phyloP scores from a whole-genome alignment of 2,888 invertebrate genomes.

The Limnephilus auricula region DNA sequence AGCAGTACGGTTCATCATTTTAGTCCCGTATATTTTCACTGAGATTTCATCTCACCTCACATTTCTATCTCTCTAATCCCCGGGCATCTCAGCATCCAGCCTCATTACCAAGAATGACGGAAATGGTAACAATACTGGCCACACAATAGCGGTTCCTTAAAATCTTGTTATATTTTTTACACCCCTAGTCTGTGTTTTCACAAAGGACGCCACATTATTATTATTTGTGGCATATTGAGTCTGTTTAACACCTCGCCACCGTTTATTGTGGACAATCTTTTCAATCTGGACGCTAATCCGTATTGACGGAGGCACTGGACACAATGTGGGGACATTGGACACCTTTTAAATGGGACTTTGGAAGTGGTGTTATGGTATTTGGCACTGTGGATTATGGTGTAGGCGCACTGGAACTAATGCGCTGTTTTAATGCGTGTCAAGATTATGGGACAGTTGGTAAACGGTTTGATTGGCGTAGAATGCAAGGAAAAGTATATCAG shows the following conservation, averaged over 20 bases:
- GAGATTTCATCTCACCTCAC: not conserved
- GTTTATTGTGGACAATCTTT: conserved; percentile 20
- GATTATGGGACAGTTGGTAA: not conserved
- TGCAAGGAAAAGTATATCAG: not conserved
- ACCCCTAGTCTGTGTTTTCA: not conserved
- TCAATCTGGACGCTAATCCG: conserved; percentile 38
- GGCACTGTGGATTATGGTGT: not conserved
- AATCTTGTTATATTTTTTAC: conserved; percentile 56
- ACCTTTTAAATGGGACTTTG: conserved; percentile 12
- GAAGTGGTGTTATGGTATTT: not conserved
- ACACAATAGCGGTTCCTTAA: conserved; percentile 55
- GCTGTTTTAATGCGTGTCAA: not conserved
- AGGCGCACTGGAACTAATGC: not conserved
- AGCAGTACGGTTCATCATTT: not conserved
- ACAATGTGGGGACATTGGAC: conserved; percentile 34
- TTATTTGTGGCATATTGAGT: conserved; percentile 57
- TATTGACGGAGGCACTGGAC: conserved; percentile 16
- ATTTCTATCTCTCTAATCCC: not conserved
- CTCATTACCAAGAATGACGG: conserved; percentile 32
- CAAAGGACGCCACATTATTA: conserved; percentile 49
- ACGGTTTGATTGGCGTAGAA: not conserved
- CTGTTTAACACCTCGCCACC: conserved; percentile 40
- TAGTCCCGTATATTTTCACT: not conserved
- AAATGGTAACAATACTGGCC: conserved; percentile 13
- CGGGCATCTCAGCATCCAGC: not conserved